A percentile compares a stretch with the other conserved stretches of the same genome.
Evolutionary conservation across 2,888 invertebrate species (phyloP).

Genomic region (Hirtodrosophila trivittata): DNA sequence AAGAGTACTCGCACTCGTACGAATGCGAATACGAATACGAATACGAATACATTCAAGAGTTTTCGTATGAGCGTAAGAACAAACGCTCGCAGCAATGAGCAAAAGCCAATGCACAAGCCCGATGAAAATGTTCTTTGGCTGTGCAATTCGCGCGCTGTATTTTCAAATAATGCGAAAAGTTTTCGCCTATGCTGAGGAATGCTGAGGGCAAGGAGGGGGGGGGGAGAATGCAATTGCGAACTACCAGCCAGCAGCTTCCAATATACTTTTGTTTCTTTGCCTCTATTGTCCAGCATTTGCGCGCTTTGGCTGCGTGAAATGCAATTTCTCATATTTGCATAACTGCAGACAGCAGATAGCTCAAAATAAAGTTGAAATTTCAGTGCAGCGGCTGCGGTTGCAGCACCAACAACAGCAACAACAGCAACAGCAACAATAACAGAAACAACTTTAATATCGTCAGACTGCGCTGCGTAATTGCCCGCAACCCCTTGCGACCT

Average conservation of each 20-base stretch:
- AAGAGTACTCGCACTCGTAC: conserved; percentile 23
- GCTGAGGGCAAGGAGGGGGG: conserved; percentile 1
- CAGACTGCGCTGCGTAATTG: conserved; percentile 71
- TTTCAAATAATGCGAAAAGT: conserved; percentile 77
- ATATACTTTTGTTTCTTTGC: conserved; percentile 73
- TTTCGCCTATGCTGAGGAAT: conserved; percentile 56
- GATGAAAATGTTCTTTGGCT: conserved; percentile 72
- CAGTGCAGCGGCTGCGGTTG: conserved; percentile 49
- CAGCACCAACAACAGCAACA: conserved; percentile 15
- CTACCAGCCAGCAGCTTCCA: conserved; percentile 49
- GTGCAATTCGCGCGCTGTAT: conserved; percentile 70
- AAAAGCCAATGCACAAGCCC: conserved; percentile 65
- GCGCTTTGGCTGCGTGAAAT: conserved; percentile 66
- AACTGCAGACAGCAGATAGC: conserved; percentile 78
- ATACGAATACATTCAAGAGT: background rate
- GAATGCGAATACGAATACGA: conserved; percentile 3
- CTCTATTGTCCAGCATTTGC: conserved; percentile 64
- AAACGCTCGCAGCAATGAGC: conserved; percentile 35
- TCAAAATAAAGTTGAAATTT: conserved; percentile 78
- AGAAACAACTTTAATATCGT: conserved; percentile 71
- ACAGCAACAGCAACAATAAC: conserved; percentile 23
- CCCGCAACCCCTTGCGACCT: conserved; percentile 26
- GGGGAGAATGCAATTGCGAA: conserved; percentile 13
- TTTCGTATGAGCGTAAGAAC: conserved; percentile 2
- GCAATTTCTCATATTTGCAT: conserved; percentile 79